A percentile compares a stretch with the other conserved stretches of the same genome.
Conservation (phyloP, 2,113 vertebrate species). For the Tragelaphus scriptus region DNA sequence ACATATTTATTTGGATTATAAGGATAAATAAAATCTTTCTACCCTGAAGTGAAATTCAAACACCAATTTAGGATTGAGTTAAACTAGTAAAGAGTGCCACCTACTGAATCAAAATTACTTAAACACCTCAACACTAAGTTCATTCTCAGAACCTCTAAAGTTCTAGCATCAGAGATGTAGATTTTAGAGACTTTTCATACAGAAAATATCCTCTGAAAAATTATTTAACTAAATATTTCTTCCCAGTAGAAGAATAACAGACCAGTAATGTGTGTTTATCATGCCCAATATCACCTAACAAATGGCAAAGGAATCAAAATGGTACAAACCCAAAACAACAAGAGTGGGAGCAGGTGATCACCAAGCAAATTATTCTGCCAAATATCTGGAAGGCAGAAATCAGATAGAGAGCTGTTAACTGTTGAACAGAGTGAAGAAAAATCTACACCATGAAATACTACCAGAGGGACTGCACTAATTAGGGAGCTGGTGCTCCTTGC, state of each 20-base stretch:
- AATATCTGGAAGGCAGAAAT: background rate
- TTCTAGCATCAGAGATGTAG: background rate
- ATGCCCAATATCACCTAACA: background rate
- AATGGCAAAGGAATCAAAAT: background rate
- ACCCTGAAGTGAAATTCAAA: background rate
- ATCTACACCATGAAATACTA: background rate
- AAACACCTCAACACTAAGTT: background rate
- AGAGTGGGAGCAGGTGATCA: background rate
- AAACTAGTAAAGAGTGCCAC: constrained; percentile 51
- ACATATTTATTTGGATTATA: background rate
- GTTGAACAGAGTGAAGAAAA: background rate
- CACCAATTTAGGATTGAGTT: background rate
- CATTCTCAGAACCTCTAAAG: background rate
- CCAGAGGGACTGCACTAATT: background rate
- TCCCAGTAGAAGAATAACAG: background rate
- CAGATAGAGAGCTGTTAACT: background rate
- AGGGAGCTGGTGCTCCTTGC: background rate
- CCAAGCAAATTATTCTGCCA: background rate
- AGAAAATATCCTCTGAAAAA: background rate
- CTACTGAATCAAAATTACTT: constrained; percentile 38
- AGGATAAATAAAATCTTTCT: background rate
- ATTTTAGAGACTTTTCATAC: background rate
- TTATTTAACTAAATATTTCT: background rate
- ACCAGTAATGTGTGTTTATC: background rate
- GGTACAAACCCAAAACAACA: background rate